These are phyloP conservation scores for Xestia ashworthii DNA, from an alignment of 2,888 invertebrate genomes.

Conservation along the genomic window DNA sequence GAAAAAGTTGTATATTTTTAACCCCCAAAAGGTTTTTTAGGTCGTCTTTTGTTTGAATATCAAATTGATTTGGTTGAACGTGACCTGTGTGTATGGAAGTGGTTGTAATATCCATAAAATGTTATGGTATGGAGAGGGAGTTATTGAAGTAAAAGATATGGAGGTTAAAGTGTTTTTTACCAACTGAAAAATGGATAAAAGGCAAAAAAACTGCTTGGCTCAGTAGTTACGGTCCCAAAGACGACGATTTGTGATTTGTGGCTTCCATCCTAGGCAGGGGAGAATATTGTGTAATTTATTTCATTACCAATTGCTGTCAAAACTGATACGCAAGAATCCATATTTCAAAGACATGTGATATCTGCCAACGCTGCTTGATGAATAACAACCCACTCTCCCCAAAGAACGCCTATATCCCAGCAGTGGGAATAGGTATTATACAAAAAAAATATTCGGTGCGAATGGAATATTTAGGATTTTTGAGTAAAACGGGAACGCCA, in stretches of 20 bases:
- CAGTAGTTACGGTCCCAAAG: neutral
- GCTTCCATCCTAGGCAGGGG: neutral
- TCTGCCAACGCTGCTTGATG: neutral
- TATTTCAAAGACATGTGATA: neutral
- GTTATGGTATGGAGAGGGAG: slow-evolving; percentile 6
- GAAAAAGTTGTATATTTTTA: slow-evolving; percentile 49
- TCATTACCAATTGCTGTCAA: neutral
- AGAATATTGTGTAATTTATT: neutral
- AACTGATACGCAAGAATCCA: neutral
- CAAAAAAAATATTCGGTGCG: neutral
- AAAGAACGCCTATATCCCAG: neutral
- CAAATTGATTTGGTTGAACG: slow-evolving; percentile 56
- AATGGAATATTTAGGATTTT: neutral
- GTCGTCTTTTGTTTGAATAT: slow-evolving; percentile 52
- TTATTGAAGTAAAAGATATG: slow-evolving; percentile 31
- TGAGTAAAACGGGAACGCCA: neutral
- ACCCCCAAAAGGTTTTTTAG: slow-evolving; percentile 14
- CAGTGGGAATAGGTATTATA: neutral
- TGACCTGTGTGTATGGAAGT: slow-evolving; percentile 40
- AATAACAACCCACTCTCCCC: neutral
- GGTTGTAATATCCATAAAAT: slow-evolving; percentile 46
- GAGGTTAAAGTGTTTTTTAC: slow-evolving; percentile 19
- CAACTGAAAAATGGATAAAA: neutral
- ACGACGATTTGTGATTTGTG: neutral
- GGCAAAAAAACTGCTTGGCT: neutral